Percentiles rank a stretch among this genome's conserved stretches.
Evolutionary conservation across 2,113 vertebrate species (phyloP).

Genomic region (Ciconia maguari): DNA sequence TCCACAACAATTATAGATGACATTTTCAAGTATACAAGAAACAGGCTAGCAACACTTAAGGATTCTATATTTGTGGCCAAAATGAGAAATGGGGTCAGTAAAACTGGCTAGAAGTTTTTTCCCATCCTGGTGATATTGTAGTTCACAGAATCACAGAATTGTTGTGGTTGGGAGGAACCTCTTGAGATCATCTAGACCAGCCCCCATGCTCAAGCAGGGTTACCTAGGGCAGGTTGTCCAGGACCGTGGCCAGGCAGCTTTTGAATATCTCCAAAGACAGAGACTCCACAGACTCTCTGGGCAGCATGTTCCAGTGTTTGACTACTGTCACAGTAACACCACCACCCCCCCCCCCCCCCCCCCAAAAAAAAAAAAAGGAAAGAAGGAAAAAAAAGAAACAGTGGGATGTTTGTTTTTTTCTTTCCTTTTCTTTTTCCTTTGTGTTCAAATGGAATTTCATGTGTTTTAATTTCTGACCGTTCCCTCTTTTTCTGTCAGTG

Average conservation of each 20-base stretch:
- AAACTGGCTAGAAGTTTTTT: neutral
- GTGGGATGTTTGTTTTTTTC: accelerated
- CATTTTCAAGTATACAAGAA: neutral
- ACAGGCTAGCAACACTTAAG: neutral
- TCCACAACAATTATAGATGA: neutral
- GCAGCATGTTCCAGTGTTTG: neutral
- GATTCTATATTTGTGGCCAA: neutral
- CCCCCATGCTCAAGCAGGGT: neutral
- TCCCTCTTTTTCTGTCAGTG: neutral
- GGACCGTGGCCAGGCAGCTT: neutral
- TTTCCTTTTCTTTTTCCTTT: neutral
- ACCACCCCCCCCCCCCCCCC: too few relatives aligned
- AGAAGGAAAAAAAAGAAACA: neutral
- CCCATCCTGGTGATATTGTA: neutral
- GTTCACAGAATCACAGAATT: neutral
- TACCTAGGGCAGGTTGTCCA: neutral
- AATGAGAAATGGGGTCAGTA: neutral
- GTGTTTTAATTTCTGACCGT: neutral
- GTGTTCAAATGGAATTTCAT: neutral
- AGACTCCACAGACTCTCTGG: neutral
- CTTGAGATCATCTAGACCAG: neutral
- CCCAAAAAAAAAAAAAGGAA: neutral
- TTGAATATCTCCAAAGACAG: neutral
- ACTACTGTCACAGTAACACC: neutral
- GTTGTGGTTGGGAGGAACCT: neutral